These are phyloP conservation scores for Orius insidiosus DNA, from an alignment of 1,140 invertebrate species.

Conservation along the genomic window DNA sequence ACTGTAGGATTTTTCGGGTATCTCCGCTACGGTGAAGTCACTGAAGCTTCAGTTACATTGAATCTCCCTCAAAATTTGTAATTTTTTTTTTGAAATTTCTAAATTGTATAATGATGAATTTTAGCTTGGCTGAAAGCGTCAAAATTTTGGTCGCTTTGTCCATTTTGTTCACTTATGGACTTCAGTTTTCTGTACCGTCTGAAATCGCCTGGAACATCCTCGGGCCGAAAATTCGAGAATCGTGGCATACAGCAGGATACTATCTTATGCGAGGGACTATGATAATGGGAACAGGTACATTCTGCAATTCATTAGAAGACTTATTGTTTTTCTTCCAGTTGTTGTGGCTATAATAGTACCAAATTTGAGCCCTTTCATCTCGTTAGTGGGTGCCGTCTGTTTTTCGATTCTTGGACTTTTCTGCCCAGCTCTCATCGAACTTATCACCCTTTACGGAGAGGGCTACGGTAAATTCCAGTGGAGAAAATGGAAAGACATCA, in stretches of 20 bases:
- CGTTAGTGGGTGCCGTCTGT: constrained; percentile 80
- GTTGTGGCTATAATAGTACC: constrained; percentile 65
- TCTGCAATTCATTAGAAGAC: no score
- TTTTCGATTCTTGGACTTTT: constrained; percentile 85
- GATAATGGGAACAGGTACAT: constrained; percentile 32
- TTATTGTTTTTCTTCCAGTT: constrained; percentile 37
- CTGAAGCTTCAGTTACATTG: constrained; percentile 48
- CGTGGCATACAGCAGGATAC: constrained; percentile 42
- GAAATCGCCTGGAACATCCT: constrained; percentile 41
- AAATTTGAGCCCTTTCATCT: constrained; percentile 80
- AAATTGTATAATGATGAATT: constrained; percentile 16
- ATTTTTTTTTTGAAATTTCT: constrained; percentile 7
- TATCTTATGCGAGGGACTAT: constrained; percentile 39
- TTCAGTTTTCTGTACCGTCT: constrained; percentile 81
- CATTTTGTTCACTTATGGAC: constrained; percentile 71
- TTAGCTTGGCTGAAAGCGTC: constrained; percentile 50
- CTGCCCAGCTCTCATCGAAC: constrained; percentile 83
- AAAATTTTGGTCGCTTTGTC: constrained; percentile 70
- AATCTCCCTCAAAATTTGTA: constrained; percentile 26
- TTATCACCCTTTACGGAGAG: constrained; percentile 60
- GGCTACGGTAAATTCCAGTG: constrained; percentile 38
- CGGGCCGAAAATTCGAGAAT: constrained; percentile 26
- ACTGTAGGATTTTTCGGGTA: constrained; percentile 73
- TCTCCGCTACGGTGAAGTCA: constrained; percentile 48
- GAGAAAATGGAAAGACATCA: constrained; percentile 44